Conservation (phyloP, 2,888 invertebrate species). For the Mythimna lalbum region DNA sequence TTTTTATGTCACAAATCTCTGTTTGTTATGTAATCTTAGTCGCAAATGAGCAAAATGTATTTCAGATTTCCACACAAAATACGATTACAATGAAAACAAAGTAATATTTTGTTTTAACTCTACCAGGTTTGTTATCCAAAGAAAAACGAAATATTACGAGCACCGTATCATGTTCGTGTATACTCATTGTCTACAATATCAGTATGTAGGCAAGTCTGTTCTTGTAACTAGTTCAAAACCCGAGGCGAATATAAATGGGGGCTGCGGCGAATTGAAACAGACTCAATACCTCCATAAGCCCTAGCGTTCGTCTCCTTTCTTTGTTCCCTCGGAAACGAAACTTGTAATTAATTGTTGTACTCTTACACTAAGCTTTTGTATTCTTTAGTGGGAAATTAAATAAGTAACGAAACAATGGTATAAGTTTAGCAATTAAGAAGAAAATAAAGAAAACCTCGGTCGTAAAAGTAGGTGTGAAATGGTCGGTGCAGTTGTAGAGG, state of each 20-base stretch:
- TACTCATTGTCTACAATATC: constrained; percentile 42
- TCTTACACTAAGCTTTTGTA: constrained; percentile 38
- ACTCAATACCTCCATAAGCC: constrained; percentile 54
- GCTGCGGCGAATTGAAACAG: constrained; percentile 49
- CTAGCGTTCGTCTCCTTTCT: constrained; percentile 51
- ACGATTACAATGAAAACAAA: neutral
- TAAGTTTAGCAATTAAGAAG: constrained; percentile 38
- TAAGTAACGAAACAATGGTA: constrained; percentile 28
- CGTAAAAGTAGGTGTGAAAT: constrained; percentile 42
- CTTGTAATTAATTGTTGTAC: constrained; percentile 52
- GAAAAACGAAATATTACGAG: constrained; percentile 22
- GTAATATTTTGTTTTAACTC: neutral
- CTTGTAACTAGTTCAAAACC: constrained; percentile 54
- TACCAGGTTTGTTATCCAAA: neutral
- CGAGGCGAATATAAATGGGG: constrained; percentile 56
- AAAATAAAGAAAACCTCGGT: constrained; percentile 6
- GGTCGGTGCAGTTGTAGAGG: constrained; percentile 35
- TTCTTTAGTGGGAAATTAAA: constrained; percentile 52
- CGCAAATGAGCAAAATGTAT: neutral
- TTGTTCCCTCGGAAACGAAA: constrained; percentile 37
- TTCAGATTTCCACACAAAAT: neutral
- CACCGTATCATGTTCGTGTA: constrained; percentile 11
- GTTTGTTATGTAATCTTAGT: too few relatives aligned
- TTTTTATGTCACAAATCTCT: too few relatives aligned
- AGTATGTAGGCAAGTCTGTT: constrained; percentile 47